phyloP scores from a whole-genome alignment of 35 echinoderm and acorn worm species.

The Anneissia japonica region DNA sequence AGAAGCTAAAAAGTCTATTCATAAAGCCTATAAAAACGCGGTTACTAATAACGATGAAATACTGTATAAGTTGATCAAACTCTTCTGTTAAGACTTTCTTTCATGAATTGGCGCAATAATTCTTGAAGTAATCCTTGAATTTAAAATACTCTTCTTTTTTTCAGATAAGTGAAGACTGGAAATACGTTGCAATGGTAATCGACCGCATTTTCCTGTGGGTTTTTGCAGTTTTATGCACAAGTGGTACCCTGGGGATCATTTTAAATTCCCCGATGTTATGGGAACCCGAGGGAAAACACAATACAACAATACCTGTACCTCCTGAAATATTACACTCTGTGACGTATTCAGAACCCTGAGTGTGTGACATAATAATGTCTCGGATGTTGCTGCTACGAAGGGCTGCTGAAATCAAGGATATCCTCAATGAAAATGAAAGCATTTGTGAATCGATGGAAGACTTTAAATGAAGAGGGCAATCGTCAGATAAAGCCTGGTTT shows the following conservation, averaged over 20 bases:
- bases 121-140: background rate
- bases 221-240: constrained; percentile 68
- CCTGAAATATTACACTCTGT: background rate
- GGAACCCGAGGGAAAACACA: constrained; percentile 24
- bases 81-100: background rate
- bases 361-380: too few relatives aligned
- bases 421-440: too few relatives aligned
- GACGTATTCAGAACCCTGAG: too few relatives aligned
- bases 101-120: background rate
- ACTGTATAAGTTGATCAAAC: background rate
- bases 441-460: too few relatives aligned
- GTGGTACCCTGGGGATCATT: constrained; percentile 72
- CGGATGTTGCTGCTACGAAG: too few relatives aligned
- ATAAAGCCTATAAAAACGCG: background rate
- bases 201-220: constrained; percentile 86
- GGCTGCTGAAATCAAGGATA: too few relatives aligned
- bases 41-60: background rate
- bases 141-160: background rate
- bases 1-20: too few relatives aligned
- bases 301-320: background rate
- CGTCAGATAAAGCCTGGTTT: too few relatives aligned
- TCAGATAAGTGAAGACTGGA: constrained; percentile 85
- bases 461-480: too few relatives aligned
- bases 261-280: constrained; percentile 84
- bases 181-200: constrained; percentile 89